phyloP scores from a whole-genome alignment of 2,888 invertebrate genomes.

The Notodonta dromedarius region DNA sequence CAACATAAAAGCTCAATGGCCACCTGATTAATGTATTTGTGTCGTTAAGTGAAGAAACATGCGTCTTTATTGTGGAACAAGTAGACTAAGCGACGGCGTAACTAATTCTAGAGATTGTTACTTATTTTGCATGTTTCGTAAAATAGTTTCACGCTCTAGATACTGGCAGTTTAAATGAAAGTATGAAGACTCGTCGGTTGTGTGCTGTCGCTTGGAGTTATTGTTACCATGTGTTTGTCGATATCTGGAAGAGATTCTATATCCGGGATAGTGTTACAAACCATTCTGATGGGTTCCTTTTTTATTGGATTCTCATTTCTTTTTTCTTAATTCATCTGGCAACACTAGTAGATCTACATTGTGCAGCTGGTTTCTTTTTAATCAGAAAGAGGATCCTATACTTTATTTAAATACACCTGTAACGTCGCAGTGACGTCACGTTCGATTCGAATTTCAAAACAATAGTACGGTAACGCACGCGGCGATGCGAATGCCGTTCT shows the following conservation, averaged over 20 bases:
- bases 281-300: background rate
- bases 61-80: slow-evolving; percentile 71
- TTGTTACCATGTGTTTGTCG: background rate
- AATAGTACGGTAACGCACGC: slow-evolving; percentile 72
- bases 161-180: slow-evolving; percentile 74
- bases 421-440: slow-evolving; percentile 63
- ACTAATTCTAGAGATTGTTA: slow-evolving; percentile 83
- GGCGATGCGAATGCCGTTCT: slow-evolving; percentile 54
- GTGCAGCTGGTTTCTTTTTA: background rate
- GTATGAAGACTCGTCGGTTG: slow-evolving; percentile 56
- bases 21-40: slow-evolving; percentile 68
- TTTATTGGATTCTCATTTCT: background rate
- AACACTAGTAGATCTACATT: background rate
- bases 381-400: background rate
- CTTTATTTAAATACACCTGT: slow-evolving; percentile 14
- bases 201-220: background rate
- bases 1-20: slow-evolving; percentile 42
- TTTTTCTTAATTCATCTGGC: background rate
- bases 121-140: slow-evolving; percentile 84
- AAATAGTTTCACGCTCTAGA: slow-evolving; percentile 82
- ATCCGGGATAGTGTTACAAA: background rate
- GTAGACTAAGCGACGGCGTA: slow-evolving; percentile 79
- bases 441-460: slow-evolving; percentile 70
- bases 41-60: slow-evolving; percentile 75
- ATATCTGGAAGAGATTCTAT: background rate